These are phyloP conservation scores for Antheraea yamamai DNA, from an alignment of 2,888 invertebrate species.

Conservation along the genomic window DNA sequence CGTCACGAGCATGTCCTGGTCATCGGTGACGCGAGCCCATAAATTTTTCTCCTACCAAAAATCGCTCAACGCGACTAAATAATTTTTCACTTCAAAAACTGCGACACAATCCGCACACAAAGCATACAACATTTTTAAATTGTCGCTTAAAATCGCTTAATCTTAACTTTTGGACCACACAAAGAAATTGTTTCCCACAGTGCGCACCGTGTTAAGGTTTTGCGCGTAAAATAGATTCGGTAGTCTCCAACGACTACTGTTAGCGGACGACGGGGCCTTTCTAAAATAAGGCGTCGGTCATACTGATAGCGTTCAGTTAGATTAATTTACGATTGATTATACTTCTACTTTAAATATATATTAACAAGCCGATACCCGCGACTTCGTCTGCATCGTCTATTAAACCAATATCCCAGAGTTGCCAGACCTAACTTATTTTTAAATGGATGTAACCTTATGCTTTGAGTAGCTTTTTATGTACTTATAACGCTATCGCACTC, in stretches of 20 bases:
- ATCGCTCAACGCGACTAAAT: not conserved
- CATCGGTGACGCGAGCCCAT: too few species aligned
- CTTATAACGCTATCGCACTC: too few species aligned
- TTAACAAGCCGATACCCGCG: too few species aligned
- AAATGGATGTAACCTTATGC: too few species aligned
- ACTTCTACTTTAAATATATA: too few species aligned
- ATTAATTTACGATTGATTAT: not conserved
- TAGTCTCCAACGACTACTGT: slow-evolving; percentile 15
- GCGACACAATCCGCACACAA: not conserved
- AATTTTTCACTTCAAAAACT: not conserved
- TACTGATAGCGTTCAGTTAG: not conserved
- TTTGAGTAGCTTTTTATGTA: too few species aligned
- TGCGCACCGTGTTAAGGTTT: not conserved
- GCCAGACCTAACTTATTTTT: too few species aligned
- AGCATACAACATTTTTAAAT: not conserved
- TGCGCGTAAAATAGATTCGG: slow-evolving; percentile 17
- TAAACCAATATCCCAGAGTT: too few species aligned
- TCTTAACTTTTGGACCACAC: not conserved
- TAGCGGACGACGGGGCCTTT: not conserved
- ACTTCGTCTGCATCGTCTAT: too few species aligned
- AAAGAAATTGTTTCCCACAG: slow-evolving; percentile 15
- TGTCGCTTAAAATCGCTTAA: not conserved
- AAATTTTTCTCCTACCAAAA: too few species aligned
- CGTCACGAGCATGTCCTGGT: too few species aligned
- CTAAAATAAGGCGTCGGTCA: slow-evolving; percentile 10